Evolutionary conservation across 2,888 invertebrate species (phyloP).

Genomic region (Andrena praecox): DNA sequence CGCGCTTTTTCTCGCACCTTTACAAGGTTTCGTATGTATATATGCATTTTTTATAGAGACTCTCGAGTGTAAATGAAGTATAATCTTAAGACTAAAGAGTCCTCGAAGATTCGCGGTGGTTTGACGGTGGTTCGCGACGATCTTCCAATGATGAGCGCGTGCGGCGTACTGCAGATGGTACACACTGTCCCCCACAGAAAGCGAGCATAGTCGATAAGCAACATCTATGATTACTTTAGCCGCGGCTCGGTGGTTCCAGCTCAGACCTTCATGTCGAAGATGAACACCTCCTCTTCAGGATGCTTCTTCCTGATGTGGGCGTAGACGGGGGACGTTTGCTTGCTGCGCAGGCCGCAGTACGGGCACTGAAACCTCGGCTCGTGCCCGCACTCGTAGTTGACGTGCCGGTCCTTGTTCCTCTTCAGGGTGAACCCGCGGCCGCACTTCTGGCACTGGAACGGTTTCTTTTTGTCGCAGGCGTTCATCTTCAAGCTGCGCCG

Average conservation of each 20-base stretch:
- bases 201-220: slow-evolving; percentile 32
- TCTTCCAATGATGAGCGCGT: slow-evolving; percentile 13
- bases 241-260: slow-evolving; percentile 1
- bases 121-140: neutral
- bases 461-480: slow-evolving; percentile 66
- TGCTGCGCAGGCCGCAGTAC: slow-evolving; percentile 77
- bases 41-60: too few species aligned
- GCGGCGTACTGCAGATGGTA: slow-evolving; percentile 6
- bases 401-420: slow-evolving; percentile 78
- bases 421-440: slow-evolving; percentile 78
- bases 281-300: slow-evolving; percentile 74
- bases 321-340: slow-evolving; percentile 77
- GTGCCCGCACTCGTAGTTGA: slow-evolving; percentile 81
- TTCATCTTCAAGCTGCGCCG: slow-evolving; percentile 50
- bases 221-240: neutral
- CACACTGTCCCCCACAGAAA: slow-evolving; percentile 6
- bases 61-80: slow-evolving; percentile 3
- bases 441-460: slow-evolving; percentile 79
- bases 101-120: neutral
- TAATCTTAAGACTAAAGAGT: slow-evolving; percentile 4
- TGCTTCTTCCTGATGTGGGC: slow-evolving; percentile 77
- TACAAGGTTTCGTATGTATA: neutral
- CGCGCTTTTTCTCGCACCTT: neutral
- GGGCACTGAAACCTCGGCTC: slow-evolving; percentile 80
- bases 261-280: slow-evolving; percentile 74